Conservation (phyloP, 2,797 vertebrate genomes). For the Sebastes jordani region DNA sequence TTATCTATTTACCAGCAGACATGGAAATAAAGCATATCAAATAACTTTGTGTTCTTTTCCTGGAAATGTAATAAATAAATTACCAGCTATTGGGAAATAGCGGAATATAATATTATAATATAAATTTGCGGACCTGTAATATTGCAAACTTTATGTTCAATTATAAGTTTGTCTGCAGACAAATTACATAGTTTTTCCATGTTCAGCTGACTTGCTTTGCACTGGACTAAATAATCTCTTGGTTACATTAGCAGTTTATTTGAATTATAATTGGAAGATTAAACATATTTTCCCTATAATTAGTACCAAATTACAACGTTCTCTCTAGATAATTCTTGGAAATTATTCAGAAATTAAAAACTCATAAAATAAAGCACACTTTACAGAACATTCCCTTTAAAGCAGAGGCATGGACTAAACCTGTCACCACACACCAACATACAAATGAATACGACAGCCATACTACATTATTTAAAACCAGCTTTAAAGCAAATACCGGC, state of each 20-base stretch:
- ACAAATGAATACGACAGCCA: background rate
- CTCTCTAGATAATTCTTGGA: background rate
- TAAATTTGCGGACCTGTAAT: no score
- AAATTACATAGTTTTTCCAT: background rate
- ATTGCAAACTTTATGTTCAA: background rate
- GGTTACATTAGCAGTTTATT: background rate
- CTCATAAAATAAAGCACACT: conserved; percentile 6
- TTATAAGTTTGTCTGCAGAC: background rate
- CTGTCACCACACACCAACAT: background rate
- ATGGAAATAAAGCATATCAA: no score
- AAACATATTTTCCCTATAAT: background rate
- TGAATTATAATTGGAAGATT: background rate
- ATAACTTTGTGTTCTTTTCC: no score
- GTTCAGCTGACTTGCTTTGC: background rate
- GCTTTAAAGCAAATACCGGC: conserved; percentile 46
- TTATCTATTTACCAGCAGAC: no score
- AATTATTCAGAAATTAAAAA: background rate
- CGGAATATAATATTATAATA: no score
- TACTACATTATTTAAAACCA: background rate
- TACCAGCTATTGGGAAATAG: no score
- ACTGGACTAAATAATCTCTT: background rate
- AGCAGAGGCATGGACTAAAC: background rate
- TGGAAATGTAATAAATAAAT: no score
- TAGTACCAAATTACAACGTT: background rate
- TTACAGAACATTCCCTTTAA: background rate